A percentile compares a stretch with the other conserved stretches of the same genome.
Evolutionary conservation across 2,888 invertebrate genomes (phyloP).

Genomic region (Cosmopolites sordidus): DNA sequence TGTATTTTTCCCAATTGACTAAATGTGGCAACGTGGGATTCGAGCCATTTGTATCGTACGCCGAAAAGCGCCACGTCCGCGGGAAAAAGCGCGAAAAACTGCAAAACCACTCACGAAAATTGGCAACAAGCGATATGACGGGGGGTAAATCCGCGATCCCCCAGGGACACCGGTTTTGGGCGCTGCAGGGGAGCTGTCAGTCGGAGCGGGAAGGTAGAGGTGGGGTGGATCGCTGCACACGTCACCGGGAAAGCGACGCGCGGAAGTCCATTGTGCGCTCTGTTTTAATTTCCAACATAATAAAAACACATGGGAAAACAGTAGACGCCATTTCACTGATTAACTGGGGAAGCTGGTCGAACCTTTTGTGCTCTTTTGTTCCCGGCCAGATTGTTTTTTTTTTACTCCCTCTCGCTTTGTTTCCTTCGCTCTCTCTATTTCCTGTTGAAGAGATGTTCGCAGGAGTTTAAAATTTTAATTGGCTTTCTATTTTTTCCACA

Average conservation of each 20-base stretch:
- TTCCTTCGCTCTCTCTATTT: constrained; percentile 36
- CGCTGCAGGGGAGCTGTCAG: not conserved
- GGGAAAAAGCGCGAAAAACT: constrained; percentile 28
- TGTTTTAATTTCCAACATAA: constrained; percentile 52
- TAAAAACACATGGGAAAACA: constrained; percentile 53
- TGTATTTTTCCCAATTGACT: no score
- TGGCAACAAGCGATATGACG: constrained; percentile 5
- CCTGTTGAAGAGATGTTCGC: no score
- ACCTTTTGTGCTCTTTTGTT: constrained; percentile 49
- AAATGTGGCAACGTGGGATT: no score
- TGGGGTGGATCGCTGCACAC: constrained; percentile 40
- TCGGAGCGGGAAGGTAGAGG: constrained; percentile 22
- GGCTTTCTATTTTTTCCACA: constrained; percentile 34
- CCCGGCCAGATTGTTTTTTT: constrained; percentile 45
- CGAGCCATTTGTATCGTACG: not conserved
- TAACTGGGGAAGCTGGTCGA: constrained; percentile 50
- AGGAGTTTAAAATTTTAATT: constrained; percentile 41
- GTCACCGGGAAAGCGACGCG: constrained; percentile 41
- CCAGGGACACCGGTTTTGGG: not conserved
- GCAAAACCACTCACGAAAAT: constrained; percentile 17
- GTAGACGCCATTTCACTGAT: constrained; percentile 53
- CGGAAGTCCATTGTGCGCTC: constrained; percentile 47
- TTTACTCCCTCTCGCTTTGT: constrained; percentile 28
- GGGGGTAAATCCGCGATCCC: not conserved
- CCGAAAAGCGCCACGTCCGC: constrained; percentile 24